phyloP scores from a whole-genome alignment of 2,113 vertebrate species.

The Trichechus manatus region DNA sequence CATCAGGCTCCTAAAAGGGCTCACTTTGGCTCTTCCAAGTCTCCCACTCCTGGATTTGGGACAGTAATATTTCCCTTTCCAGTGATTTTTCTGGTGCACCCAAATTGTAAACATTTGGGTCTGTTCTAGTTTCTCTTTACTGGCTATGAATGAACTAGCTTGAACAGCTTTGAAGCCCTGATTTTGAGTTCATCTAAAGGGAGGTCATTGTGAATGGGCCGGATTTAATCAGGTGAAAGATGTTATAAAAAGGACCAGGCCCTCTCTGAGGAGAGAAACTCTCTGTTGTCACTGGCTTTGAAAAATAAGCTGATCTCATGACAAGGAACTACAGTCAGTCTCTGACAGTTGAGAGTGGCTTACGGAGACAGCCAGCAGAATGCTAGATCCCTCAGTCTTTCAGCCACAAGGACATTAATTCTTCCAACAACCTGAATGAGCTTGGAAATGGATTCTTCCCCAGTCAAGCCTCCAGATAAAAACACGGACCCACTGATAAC shows the following conservation, averaged over 20 bases:
- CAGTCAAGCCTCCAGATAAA: not conserved
- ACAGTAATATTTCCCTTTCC: too few species aligned
- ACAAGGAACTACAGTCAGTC: not conserved
- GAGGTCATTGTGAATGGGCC: accelerated
- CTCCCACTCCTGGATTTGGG: too few species aligned
- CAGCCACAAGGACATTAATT: not conserved
- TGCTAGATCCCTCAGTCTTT: too few species aligned
- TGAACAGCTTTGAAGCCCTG: too few species aligned
- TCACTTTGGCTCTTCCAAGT: too few species aligned
- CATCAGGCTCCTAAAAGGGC: too few species aligned
- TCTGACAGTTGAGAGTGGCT: too few species aligned
- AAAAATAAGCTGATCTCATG: not conserved
- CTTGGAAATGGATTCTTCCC: not conserved
- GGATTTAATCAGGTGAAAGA: not conserved
- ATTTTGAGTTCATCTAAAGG: not conserved
- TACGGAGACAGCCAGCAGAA: not conserved
- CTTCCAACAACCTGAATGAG: not conserved
- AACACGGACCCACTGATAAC: accelerated
- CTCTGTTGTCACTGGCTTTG: not conserved
- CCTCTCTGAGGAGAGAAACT: not conserved
- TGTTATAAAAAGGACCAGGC: not conserved
- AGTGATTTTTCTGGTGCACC: too few species aligned
- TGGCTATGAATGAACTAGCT: too few species aligned
- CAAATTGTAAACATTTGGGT: too few species aligned
- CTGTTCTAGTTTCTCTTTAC: too few species aligned